Conservation (phyloP, 2,113 vertebrate genomes). For the Notarius quadriscutis region DNA sequence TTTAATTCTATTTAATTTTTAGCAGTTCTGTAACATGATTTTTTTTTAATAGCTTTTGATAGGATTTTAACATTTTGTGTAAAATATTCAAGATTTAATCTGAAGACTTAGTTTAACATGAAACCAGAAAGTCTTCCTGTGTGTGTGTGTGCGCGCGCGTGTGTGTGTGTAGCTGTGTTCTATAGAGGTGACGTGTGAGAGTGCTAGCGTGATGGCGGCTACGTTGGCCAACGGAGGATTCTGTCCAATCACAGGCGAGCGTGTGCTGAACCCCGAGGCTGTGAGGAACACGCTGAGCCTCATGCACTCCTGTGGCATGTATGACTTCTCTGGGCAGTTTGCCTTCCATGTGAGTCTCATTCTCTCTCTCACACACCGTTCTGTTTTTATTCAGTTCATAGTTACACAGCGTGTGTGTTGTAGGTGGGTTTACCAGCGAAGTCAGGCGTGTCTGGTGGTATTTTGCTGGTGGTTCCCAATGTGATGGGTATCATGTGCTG, state of each 20-base stretch:
- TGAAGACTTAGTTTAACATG: no score
- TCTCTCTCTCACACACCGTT: no score
- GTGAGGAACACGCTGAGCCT: conserved; percentile 96
- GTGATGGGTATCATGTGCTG: conserved; percentile 99
- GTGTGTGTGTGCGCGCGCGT: not conserved
- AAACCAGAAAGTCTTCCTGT: not conserved
- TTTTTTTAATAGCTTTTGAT: no score
- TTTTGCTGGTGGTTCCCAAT: conserved; percentile 95
- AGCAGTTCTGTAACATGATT: no score
- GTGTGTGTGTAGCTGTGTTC: conserved; percentile 82
- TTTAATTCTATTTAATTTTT: not conserved
- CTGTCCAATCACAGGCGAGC: conserved; percentile 95
- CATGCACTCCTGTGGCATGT: conserved; percentile 99
- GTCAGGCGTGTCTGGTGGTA: conserved; percentile 94
- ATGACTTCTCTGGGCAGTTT: conserved; percentile 98
- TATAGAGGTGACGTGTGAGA: conserved; percentile 97
- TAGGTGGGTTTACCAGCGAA: conserved; percentile 97
- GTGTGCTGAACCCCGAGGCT: conserved; percentile 92
- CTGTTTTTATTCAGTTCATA: no score
- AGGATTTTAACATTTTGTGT: not conserved
- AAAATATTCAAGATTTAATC: not conserved
- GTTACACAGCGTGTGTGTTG: conserved; percentile 10
- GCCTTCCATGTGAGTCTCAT: conserved; percentile 91
- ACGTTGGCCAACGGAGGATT: conserved; percentile 97
- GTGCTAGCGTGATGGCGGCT: conserved; percentile 96